Conservation (phyloP, 2,797 vertebrate genomes). For the Sebastes cheni region DNA sequence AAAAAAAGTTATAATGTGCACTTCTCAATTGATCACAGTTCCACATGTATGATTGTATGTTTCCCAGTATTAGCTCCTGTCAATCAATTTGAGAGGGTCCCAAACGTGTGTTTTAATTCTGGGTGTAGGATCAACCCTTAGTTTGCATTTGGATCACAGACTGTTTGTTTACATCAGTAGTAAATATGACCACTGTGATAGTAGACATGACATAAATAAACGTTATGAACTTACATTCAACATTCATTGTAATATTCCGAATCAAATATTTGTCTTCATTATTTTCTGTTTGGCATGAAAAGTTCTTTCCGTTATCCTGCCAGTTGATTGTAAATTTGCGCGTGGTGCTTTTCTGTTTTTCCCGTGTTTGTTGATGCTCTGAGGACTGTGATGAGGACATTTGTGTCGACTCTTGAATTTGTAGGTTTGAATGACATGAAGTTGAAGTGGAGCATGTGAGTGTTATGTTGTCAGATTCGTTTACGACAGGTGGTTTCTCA, state of each 20-base stretch:
- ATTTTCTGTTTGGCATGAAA: constrained; percentile 54
- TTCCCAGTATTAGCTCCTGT: not conserved
- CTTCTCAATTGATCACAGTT: not conserved
- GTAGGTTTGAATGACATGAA: not conserved
- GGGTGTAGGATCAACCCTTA: not conserved
- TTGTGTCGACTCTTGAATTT: not conserved
- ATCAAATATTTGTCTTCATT: constrained; percentile 24
- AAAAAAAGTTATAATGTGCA: not conserved
- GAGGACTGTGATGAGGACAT: fast-evolving
- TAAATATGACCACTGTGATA: not conserved
- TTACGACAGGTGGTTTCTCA: not conserved
- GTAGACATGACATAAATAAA: not conserved
- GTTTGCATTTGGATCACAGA: not conserved
- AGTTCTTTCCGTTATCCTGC: constrained; percentile 43
- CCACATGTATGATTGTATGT: not conserved
- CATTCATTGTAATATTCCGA: constrained; percentile 32
- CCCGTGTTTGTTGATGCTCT: fast-evolving
- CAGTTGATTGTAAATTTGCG: not conserved
- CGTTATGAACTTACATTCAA: constrained; percentile 68
- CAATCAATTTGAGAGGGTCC: not conserved
- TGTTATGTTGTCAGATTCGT: fast-evolving
- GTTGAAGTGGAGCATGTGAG: constrained; percentile 55
- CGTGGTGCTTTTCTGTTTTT: fast-evolving
- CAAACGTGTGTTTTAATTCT: not conserved
- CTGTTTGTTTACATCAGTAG: not conserved